Percentiles rank a stretch among this genome's conserved stretches.
phyloP scores from a whole-genome alignment of 2,888 invertebrate species.

The Ischnus inquisitorius region DNA sequence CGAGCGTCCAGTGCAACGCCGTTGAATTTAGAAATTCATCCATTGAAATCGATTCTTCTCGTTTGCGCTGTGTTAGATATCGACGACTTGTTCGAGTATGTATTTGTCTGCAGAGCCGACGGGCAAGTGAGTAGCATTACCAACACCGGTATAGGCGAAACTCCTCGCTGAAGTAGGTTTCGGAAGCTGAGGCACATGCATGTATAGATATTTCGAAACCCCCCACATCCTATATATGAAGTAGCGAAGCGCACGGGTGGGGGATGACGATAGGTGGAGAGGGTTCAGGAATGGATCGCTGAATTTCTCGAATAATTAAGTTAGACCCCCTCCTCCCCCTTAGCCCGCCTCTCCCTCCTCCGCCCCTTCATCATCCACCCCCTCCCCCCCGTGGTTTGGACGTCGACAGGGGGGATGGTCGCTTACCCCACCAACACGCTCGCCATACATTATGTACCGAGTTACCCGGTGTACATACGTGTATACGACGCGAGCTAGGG shows the following conservation, averaged over 20 bases:
- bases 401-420: conserved; percentile 75
- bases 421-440: conserved; percentile 84
- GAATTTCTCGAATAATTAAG: conserved; percentile 86
- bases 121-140: conserved; percentile 29
- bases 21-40: conserved; percentile 20
- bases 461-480: conserved; percentile 77
- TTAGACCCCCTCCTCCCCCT: conserved; percentile 81
- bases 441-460: conserved; percentile 84
- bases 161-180: conserved; percentile 63
- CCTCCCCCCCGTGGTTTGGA: conserved; percentile 59
- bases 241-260: conserved; percentile 60
- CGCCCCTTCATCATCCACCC: conserved; percentile 7
- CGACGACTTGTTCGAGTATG: background rate
- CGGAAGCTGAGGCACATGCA: conserved; percentile 53
- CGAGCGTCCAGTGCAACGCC: background rate
- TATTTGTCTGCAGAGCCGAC: conserved; percentile 38
- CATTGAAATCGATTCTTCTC: conserved; percentile 59
- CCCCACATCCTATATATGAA: conserved; percentile 42
- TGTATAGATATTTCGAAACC: conserved; percentile 28
- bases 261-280: conserved; percentile 64
- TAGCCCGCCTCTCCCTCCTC: background rate
- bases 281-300: conserved; percentile 83
- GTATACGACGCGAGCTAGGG: conserved; percentile 61
- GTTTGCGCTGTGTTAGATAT: background rate
- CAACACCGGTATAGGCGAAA: conserved; percentile 10